Conservation (phyloP, 2,113 vertebrate species). For the Platanista minor region DNA sequence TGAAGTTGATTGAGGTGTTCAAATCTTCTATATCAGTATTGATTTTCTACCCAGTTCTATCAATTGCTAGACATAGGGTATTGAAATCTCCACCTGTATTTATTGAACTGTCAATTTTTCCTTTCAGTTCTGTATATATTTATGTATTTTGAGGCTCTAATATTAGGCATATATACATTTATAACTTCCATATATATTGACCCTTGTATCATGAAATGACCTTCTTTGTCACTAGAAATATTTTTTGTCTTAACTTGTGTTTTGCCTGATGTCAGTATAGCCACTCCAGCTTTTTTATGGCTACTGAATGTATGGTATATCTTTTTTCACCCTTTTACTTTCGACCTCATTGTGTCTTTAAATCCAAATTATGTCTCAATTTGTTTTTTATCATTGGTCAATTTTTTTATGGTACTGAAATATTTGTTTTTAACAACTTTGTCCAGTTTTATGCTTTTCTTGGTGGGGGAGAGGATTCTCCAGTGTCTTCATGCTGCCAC, state of each 20-base stretch:
- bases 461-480: not conserved
- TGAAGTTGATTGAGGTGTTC: not conserved
- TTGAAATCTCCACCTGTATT: not conserved
- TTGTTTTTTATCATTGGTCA: not conserved
- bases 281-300: not conserved
- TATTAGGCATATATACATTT: not conserved
- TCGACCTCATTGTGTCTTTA: not conserved
- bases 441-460: not conserved
- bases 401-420: not conserved
- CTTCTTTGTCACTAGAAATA: not conserved
- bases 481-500: not conserved
- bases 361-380: not conserved
- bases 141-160: not conserved
- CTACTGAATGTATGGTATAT: not conserved
- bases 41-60: not conserved
- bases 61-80: not conserved
- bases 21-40: not conserved
- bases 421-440: not conserved
- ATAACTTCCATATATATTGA: not conserved
- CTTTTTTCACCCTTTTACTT: not conserved
- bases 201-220: not conserved
- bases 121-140: not conserved
- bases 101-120: not conserved
- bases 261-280: not conserved
- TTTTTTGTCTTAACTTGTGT: not conserved